Conservation (phyloP, 1,140 invertebrate species). For the Trachymyrmex cornetzi region DNA sequence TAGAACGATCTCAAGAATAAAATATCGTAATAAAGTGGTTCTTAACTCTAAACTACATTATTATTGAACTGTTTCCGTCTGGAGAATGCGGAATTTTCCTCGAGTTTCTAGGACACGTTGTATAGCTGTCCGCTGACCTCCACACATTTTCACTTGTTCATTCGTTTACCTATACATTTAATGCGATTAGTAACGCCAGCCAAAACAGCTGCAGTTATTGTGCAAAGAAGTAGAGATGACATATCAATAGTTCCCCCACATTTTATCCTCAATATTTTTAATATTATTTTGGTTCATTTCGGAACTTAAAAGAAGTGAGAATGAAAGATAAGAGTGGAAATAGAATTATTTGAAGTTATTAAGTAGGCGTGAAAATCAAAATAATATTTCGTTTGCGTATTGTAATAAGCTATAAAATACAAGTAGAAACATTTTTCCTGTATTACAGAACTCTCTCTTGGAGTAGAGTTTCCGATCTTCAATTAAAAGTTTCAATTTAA, state of each 20-base stretch:
- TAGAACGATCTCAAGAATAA: too few species aligned
- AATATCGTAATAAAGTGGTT: too few species aligned
- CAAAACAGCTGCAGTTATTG: constrained; percentile 23
- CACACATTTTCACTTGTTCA: constrained; percentile 44
- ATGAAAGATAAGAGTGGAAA: not conserved
- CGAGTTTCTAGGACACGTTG: not conserved
- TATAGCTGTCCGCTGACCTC: constrained; percentile 37
- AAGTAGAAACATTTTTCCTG: too few species aligned
- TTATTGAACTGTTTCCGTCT: not conserved
- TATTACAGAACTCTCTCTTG: not conserved
- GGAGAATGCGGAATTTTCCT: not conserved
- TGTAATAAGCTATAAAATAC: not conserved
- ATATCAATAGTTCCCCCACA: not conserved
- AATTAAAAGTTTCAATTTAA: not conserved
- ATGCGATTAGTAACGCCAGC: constrained; percentile 29
- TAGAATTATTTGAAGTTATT: not conserved
- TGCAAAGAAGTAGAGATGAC: not conserved
- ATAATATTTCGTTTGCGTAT: not conserved
- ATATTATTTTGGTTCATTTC: not conserved
- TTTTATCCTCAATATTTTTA: not conserved
- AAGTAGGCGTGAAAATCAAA: not conserved
- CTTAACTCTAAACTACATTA: too few species aligned
- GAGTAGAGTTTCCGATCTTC: not conserved
- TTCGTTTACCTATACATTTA: constrained; percentile 56
- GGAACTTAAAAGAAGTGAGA: not conserved